A percentile compares a stretch with the other conserved stretches of the same genome.
phyloP scores from a whole-genome alignment of 2,113 vertebrate species.

The Carassius carassius region DNA sequence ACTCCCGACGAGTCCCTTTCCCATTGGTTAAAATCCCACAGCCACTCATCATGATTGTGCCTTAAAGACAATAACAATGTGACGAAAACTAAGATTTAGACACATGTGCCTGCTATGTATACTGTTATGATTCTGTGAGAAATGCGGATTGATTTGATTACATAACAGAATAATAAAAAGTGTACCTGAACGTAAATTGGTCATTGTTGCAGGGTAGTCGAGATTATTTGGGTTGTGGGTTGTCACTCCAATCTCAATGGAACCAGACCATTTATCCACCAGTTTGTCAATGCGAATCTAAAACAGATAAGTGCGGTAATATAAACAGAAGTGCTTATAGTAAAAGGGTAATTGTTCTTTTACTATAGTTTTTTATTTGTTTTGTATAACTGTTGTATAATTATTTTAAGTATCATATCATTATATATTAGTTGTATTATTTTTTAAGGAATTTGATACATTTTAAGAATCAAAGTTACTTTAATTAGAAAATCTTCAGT shows the following conservation, averaged over 20 bases:
- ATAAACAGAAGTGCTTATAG: no score
- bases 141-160: background rate
- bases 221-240: slow-evolving; percentile 84
- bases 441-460: no score
- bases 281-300: slow-evolving; percentile 84
- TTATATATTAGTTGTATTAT: no score
- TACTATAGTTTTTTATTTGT: no score
- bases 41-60: slow-evolving; percentile 96
- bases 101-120: background rate
- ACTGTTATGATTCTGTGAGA: background rate
- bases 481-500: no score
- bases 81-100: background rate
- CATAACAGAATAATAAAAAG: background rate
- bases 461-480: no score
- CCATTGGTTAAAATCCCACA: slow-evolving; percentile 92
- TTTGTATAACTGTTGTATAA: no score
- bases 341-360: no score
- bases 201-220: slow-evolving; percentile 85
- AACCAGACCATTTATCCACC: slow-evolving; percentile 85
- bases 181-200: slow-evolving; percentile 82
- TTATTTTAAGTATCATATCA: no score
- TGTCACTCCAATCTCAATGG: slow-evolving; percentile 60
- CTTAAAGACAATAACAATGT: slow-evolving; percentile 63
- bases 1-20: slow-evolving; percentile 91
- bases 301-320: background rate